Percentiles rank a stretch among this genome's conserved stretches.
phyloP scores from a whole-genome alignment of 2,888 invertebrate species.

The Cactoblastis cactorum region DNA sequence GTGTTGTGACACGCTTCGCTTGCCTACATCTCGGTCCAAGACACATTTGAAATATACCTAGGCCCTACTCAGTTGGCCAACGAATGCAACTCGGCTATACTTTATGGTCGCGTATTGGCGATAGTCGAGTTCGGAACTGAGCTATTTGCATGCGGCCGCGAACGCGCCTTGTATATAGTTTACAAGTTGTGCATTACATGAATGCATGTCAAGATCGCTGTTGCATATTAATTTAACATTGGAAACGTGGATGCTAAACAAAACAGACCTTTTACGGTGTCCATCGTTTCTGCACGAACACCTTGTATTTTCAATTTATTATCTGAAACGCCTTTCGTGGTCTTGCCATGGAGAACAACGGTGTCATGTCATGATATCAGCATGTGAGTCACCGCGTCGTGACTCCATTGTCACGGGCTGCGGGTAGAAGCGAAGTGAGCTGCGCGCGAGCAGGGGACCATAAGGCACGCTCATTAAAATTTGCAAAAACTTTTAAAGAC shows the following conservation, averaged over 20 bases:
- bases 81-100: not conserved
- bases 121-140: not conserved
- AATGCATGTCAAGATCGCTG: slow-evolving; percentile 31
- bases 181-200: slow-evolving; percentile 22
- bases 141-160: slow-evolving; percentile 12
- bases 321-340: slow-evolving; percentile 21
- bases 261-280: slow-evolving; percentile 33
- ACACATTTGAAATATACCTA: slow-evolving; percentile 34
- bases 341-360: slow-evolving; percentile 45
- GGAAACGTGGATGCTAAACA: slow-evolving; percentile 23
- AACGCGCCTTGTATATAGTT: slow-evolving; percentile 8
- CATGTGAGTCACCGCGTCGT: slow-evolving; percentile 58
- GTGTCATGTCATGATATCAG: slow-evolving; percentile 63
- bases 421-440: slow-evolving; percentile 51
- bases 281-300: slow-evolving; percentile 33
- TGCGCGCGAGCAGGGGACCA: slow-evolving; percentile 46
- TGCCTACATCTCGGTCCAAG: slow-evolving; percentile 52
- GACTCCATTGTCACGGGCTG: slow-evolving; percentile 43
- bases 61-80: slow-evolving; percentile 15
- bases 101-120: slow-evolving; percentile 3
- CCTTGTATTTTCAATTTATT: slow-evolving; percentile 25
- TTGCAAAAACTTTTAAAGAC: slow-evolving; percentile 54
- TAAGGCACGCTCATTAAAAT: slow-evolving; percentile 54
- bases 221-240: slow-evolving; percentile 39
- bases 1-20: slow-evolving; percentile 70